A percentile compares a stretch with the other conserved stretches of the same genome.
Evolutionary conservation across 1,140 invertebrate genomes (phyloP).

Genomic region (Lordiphosa mommai): DNA sequence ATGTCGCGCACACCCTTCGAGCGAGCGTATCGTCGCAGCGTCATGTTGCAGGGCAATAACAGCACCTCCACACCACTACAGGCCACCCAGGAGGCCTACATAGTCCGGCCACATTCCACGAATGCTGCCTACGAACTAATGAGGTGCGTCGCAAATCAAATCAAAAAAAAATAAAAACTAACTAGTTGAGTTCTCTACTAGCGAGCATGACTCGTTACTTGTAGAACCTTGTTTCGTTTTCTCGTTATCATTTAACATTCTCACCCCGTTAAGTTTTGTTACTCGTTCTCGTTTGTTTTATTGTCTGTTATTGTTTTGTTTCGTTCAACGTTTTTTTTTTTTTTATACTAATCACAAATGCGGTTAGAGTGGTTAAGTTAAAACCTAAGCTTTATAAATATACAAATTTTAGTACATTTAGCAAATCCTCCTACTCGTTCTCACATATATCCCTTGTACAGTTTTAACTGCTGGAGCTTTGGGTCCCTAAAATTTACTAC

Average conservation of each 20-base stretch:
- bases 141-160: slow-evolving; percentile 66
- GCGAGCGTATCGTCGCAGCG: slow-evolving; percentile 67
- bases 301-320: slow-evolving; percentile 16
- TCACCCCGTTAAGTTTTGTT: slow-evolving; percentile 14
- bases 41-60: slow-evolving; percentile 32
- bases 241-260: slow-evolving; percentile 30
- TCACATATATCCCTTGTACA: background rate
- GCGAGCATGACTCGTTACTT: slow-evolving; percentile 21
- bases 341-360: slow-evolving; percentile 43
- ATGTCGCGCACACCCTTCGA: slow-evolving; percentile 76
- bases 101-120: slow-evolving; percentile 69
- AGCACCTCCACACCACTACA: slow-evolving; percentile 34
- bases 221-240: slow-evolving; percentile 36
- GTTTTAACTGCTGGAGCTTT: too few species aligned
- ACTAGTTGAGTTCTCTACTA: slow-evolving; percentile 10
- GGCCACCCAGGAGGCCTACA: slow-evolving; percentile 41
- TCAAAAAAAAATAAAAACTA: slow-evolving; percentile 8
- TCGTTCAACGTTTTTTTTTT: slow-evolving; percentile 11
- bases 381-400: slow-evolving; percentile 7
- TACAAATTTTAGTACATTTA: background rate
- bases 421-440: too few species aligned
- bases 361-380: slow-evolving; percentile 9
- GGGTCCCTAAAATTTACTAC: too few species aligned
- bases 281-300: slow-evolving; percentile 16
- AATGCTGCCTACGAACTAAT: slow-evolving; percentile 75